Conservation (phyloP, 2,113 vertebrate species). For the Ceuthmochares aereus region DNA sequence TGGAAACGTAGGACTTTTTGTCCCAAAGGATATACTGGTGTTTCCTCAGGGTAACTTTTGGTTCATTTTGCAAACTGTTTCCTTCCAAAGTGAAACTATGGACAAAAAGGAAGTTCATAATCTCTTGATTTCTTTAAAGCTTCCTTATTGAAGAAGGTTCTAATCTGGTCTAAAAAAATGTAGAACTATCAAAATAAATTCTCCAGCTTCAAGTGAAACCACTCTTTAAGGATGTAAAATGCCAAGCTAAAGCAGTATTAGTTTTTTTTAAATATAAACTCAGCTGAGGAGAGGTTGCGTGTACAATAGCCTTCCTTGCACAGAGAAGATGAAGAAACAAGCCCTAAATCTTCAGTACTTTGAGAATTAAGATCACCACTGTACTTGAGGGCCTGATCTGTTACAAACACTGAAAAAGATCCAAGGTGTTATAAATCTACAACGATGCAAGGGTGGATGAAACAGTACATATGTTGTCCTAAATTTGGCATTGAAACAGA, state of each 20-base stretch:
- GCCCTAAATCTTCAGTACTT: not conserved
- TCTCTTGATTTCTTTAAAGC: not conserved
- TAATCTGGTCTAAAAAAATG: not conserved
- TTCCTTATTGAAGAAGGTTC: not conserved
- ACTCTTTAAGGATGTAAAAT: not conserved
- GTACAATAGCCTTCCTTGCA: not conserved
- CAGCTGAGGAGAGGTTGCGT: not conserved
- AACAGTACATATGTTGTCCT: not conserved
- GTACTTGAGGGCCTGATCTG: not conserved
- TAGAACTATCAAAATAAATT: not conserved
- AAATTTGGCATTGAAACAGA: not conserved
- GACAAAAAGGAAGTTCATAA: not conserved
- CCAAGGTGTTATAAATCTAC: not conserved
- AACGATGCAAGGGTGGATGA: fast-evolving
- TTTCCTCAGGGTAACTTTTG: not conserved
- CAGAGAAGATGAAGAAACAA: not conserved
- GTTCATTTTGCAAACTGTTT: not conserved
- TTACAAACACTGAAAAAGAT: not conserved
- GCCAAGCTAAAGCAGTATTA: not conserved
- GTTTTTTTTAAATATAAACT: not conserved
- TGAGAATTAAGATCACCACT: not conserved
- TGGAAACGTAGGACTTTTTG: not conserved
- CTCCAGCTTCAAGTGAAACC: not conserved
- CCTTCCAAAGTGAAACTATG: not conserved
- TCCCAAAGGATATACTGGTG: not conserved